Percentiles rank a stretch among this genome's conserved stretches.
Evolutionary conservation across 2,797 vertebrate genomes (phyloP).

Genomic region (Scolopax bukidnonensis): DNA sequence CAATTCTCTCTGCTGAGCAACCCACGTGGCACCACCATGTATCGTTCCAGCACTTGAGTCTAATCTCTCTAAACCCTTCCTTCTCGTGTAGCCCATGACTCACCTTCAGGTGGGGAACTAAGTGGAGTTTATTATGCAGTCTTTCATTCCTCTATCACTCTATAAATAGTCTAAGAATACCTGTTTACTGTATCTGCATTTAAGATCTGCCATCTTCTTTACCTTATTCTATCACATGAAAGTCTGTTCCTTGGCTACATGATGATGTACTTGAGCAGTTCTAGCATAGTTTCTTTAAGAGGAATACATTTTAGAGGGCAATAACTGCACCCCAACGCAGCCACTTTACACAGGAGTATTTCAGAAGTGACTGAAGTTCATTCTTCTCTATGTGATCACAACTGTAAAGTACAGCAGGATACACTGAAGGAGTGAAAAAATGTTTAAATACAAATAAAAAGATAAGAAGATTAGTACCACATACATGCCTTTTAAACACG

Average conservation of each 20-base stretch:
- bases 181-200: constrained; percentile 13
- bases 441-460: not conserved
- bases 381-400: not conserved
- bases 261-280: not conserved
- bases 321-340: not conserved
- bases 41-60: not conserved
- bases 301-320: not conserved
- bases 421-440: not conserved
- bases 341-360: not conserved
- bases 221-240: constrained; percentile 11
- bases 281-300: not conserved
- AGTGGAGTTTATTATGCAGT: not conserved
- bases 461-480: not conserved
- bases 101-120: constrained; percentile 31
- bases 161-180: constrained; percentile 20
- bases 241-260: not conserved
- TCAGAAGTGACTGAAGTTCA: not conserved
- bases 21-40: not conserved
- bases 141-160: not conserved
- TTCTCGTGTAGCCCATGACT: constrained; percentile 1
- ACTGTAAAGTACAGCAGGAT: not conserved
- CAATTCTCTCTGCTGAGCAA: not conserved
- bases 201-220: constrained; percentile 21
- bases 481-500: not conserved
- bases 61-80: not conserved